These are phyloP conservation scores for Solenopsis fugax DNA, from an alignment of 1,140 invertebrate genomes.

Conservation along the genomic window DNA sequence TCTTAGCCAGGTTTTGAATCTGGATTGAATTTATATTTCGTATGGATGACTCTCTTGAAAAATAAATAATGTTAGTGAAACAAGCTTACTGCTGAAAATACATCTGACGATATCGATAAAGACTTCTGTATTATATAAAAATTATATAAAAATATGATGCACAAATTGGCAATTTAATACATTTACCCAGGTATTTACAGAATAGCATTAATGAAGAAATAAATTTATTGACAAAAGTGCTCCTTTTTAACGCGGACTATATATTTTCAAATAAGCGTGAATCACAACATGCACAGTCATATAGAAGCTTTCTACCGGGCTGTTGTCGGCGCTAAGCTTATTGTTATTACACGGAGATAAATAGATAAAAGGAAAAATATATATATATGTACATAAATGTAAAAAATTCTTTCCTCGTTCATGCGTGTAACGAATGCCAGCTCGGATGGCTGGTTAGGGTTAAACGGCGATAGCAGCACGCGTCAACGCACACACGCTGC, in stretches of 20 bases:
- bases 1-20: no score
- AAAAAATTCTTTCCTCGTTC: constrained; percentile 17
- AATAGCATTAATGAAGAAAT: neutral
- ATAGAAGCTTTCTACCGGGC: neutral
- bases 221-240: neutral
- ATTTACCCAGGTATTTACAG: neutral
- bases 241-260: neutral
- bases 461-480: neutral
- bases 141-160: neutral
- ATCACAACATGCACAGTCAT: neutral
- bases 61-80: no score
- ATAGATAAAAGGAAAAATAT: neutral
- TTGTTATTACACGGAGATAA: neutral
- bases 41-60: no score
- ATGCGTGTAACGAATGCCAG: neutral
- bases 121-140: neutral
- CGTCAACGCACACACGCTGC: constrained; percentile 7
- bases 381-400: neutral
- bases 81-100: no score
- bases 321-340: neutral
- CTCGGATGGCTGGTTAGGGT: constrained; percentile 1
- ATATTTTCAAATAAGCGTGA: neutral
- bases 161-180: neutral
- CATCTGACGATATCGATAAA: neutral
- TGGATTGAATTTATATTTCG: no score